Conservation (phyloP, 2,113 vertebrate species). For the Emberiza fucata region DNA sequence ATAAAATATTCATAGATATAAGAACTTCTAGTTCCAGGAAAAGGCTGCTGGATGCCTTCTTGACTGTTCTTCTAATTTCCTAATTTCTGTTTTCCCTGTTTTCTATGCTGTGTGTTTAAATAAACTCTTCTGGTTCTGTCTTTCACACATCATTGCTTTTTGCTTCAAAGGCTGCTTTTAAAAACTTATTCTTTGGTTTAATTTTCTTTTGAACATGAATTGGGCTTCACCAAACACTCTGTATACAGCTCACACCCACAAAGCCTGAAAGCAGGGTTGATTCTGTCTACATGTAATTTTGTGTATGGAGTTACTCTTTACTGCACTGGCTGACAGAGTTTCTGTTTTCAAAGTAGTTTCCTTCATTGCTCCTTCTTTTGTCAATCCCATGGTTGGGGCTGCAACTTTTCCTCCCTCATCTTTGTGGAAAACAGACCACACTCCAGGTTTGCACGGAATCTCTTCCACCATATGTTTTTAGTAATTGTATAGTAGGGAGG, state of each 20-base stretch:
- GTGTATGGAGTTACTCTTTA: neutral
- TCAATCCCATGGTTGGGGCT: neutral
- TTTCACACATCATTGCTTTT: conserved; percentile 76
- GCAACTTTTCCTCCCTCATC: neutral
- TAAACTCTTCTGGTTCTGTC: conserved; percentile 70
- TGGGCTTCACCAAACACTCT: conserved; percentile 68
- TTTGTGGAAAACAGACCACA: conserved; percentile 8
- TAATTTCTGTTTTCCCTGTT: conserved; percentile 67
- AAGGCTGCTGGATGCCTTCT: conserved; percentile 64
- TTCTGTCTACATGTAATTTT: conserved; percentile 7
- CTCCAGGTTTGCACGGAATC: neutral
- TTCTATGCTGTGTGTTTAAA: conserved; percentile 70
- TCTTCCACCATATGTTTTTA: conserved; percentile 45
- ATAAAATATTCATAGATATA: conserved; percentile 68
- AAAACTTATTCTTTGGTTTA: conserved; percentile 72
- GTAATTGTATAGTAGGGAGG: neutral
- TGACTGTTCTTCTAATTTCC: conserved; percentile 67
- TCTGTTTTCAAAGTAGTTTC: conserved; percentile 39
- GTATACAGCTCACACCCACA: conserved; percentile 50
- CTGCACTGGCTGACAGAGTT: conserved; percentile 4
- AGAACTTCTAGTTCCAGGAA: conserved; percentile 50
- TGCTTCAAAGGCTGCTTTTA: conserved; percentile 75
- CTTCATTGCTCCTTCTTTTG: neutral
- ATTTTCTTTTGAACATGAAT: conserved; percentile 74
- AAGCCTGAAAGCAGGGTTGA: neutral